A percentile compares a stretch with the other conserved stretches of the same genome.
Evolutionary conservation across 2,888 invertebrate genomes (phyloP).

Genomic region (Heliconius aoede): DNA sequence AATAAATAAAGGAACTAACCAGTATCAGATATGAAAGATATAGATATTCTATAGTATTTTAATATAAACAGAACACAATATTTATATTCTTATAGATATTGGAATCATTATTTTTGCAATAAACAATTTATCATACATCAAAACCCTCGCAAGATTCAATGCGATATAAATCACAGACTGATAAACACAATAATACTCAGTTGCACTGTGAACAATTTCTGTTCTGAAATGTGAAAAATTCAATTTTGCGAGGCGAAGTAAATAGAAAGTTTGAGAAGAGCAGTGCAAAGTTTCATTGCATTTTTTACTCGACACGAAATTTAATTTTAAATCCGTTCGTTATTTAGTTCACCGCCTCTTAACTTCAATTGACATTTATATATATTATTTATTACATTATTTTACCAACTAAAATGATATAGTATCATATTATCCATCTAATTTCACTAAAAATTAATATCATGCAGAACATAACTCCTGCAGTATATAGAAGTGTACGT

Average conservation of each 20-base stretch:
- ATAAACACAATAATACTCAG: conserved; percentile 19
- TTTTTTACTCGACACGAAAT: conserved; percentile 17
- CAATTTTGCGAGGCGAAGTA: conserved; percentile 32
- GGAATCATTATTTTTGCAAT: neutral
- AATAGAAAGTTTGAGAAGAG: conserved; percentile 32
- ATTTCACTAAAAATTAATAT: neutral
- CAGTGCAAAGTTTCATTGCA: conserved; percentile 31
- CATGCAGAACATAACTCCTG: no score
- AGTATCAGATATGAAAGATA: neutral
- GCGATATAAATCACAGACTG: conserved; percentile 15
- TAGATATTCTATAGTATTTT: neutral
- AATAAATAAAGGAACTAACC: no score
- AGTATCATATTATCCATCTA: neutral
- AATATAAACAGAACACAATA: neutral
- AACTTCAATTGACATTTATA: conserved; percentile 17
- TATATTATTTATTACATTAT: no score
- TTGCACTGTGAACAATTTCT: conserved; percentile 19
- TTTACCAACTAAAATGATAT: neutral
- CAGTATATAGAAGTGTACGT: no score
- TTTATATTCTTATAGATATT: neutral
- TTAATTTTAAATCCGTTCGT: conserved; percentile 24
- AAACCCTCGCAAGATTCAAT: conserved; percentile 1
- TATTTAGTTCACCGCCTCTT: conserved; percentile 12
- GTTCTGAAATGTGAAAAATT: conserved; percentile 37
- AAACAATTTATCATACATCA: neutral